Conservation (phyloP, 2,797 vertebrate species). For the Danio albolineatus region DNA sequence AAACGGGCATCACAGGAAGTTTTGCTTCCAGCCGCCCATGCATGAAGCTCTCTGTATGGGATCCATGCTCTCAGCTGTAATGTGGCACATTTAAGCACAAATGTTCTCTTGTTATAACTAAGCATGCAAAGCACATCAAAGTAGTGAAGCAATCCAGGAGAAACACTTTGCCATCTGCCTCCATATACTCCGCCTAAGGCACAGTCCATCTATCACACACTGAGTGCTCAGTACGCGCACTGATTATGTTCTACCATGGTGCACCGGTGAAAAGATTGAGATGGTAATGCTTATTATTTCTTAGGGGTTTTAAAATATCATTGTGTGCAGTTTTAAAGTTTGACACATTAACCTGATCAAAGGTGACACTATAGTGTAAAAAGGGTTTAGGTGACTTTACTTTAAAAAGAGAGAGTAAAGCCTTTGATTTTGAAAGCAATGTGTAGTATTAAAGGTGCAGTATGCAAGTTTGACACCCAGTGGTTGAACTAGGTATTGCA, state of each 20-base stretch:
- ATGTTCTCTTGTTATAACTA: slow-evolving; percentile 20
- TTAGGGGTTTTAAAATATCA: background rate
- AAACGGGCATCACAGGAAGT: background rate
- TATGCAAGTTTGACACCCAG: no score
- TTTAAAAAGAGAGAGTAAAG: no score
- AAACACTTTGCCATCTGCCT: slow-evolving; percentile 43
- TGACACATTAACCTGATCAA: background rate
- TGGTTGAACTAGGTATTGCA: no score
- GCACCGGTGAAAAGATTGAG: background rate
- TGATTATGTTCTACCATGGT: slow-evolving; percentile 12
- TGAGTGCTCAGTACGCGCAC: slow-evolving; percentile 26
- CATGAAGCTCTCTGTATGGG: slow-evolving; percentile 60
- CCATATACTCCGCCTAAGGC: slow-evolving; percentile 29
- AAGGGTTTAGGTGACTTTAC: no score
- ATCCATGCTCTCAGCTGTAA: slow-evolving; percentile 11
- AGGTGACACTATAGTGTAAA: background rate
- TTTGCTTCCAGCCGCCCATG: background rate
- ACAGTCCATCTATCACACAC: slow-evolving; percentile 36
- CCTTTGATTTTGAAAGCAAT: no score
- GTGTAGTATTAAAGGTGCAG: no score
- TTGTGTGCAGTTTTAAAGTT: background rate
- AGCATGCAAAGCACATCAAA: slow-evolving; percentile 31
- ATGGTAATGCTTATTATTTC: background rate
- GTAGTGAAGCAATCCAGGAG: slow-evolving; percentile 21
- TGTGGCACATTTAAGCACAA: slow-evolving; percentile 37